Evolutionary conservation across 2,113 vertebrate genomes (phyloP).

Genomic region (Cnemophilus loriae): DNA sequence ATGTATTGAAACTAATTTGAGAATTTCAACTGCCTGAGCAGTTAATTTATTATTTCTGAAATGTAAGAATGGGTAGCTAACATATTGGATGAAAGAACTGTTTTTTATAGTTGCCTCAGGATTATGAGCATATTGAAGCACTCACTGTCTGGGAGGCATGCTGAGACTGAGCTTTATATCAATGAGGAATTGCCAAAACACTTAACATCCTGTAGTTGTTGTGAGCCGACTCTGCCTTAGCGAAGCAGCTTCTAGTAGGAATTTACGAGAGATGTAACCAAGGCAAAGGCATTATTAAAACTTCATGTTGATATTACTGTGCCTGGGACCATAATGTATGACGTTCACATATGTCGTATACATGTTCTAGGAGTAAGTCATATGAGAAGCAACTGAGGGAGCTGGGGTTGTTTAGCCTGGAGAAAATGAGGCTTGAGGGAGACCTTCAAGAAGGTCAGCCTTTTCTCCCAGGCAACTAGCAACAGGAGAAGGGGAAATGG

Average conservation of each 20-base stretch:
- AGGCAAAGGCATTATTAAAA: conserved; percentile 52
- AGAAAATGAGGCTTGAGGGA: background rate
- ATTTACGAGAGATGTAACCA: conserved; percentile 35
- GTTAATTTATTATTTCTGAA: conserved; percentile 47
- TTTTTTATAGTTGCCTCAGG: background rate
- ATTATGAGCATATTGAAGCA: background rate
- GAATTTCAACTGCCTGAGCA: conserved; percentile 43
- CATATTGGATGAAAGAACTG: background rate
- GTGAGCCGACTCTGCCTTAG: background rate
- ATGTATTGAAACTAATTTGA: conserved; percentile 50
- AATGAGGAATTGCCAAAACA: background rate
- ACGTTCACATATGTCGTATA: too few relatives aligned
- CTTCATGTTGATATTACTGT: conserved; percentile 58
- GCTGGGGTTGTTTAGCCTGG: background rate
- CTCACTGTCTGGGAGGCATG: background rate
- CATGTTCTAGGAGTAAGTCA: background rate
- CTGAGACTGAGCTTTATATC: background rate
- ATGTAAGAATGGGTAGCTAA: background rate
- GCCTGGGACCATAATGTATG: background rate
- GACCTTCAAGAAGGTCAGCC: fast-evolving
- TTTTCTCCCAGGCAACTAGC: background rate
- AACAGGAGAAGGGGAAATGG: background rate
- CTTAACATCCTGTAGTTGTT: background rate
- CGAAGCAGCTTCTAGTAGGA: conserved; percentile 47
- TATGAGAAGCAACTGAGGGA: background rate